These are phyloP conservation scores for Gibbula magus DNA, from an alignment of 2,888 invertebrate genomes.

Conservation along the genomic window DNA sequence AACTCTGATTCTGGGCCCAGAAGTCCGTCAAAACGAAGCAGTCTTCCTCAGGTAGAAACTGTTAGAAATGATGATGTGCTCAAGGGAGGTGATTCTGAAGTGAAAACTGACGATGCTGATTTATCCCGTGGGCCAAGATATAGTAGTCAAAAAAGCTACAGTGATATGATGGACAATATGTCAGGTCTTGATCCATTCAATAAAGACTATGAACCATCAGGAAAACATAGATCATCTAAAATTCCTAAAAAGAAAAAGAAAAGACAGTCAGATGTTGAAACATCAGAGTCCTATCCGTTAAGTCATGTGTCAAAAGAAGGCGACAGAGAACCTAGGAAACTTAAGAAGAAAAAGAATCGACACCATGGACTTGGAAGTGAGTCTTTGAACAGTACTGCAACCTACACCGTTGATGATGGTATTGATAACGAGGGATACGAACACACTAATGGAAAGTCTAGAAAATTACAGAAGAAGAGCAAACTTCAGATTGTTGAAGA, in stretches of 20 bases:
- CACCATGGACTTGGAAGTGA: slow-evolving; percentile 35
- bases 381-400: slow-evolving; percentile 54
- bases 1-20: not conserved
- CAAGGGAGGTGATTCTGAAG: not conserved
- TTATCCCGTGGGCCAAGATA: slow-evolving; percentile 51
- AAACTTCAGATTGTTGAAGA: not conserved
- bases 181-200: slow-evolving; percentile 52
- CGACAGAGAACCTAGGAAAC: not conserved
- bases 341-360: slow-evolving; percentile 13
- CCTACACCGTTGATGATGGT: slow-evolving; percentile 43
- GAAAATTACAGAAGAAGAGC: not conserved
- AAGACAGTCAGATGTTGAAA: not conserved
- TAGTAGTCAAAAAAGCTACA: slow-evolving; percentile 43
- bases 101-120: not conserved
- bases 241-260: slow-evolving; percentile 43
- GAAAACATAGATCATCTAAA: slow-evolving; percentile 28
- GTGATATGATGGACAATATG: slow-evolving; percentile 49
- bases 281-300: not conserved
- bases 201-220: slow-evolving; percentile 50
- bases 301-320: not conserved
- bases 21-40: not conserved
- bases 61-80: not conserved
- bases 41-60: not conserved
- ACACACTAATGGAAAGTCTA: not conserved
- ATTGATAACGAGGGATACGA: not conserved